These are phyloP conservation scores for Cactoblastis cactorum DNA, from an alignment of 2,888 invertebrate genomes.

Conservation along the genomic window DNA sequence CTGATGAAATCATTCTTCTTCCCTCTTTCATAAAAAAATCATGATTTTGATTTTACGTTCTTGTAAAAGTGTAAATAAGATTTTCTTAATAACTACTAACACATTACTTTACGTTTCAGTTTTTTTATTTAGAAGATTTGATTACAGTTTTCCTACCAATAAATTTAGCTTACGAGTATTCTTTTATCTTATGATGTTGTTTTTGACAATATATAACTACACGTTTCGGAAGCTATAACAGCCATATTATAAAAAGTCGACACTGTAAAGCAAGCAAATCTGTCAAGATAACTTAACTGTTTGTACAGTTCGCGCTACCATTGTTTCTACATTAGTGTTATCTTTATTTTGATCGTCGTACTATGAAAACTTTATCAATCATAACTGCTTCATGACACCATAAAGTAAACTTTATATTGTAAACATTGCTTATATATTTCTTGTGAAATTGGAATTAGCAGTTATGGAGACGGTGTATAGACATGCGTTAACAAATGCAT, in stretches of 20 bases:
- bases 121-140: too few species aligned
- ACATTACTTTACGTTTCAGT: too few species aligned
- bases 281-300: constrained; percentile 70
- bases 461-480: background rate
- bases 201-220: constrained; percentile 35
- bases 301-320: constrained; percentile 50
- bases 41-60: too few species aligned
- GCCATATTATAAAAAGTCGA: constrained; percentile 35
- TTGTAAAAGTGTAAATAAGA: too few species aligned
- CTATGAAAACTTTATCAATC: constrained; percentile 26
- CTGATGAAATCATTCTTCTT: too few species aligned
- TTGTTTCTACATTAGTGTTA: constrained; percentile 43
- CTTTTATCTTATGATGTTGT: background rate
- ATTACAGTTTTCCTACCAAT: background rate
- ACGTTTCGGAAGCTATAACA: constrained; percentile 60
- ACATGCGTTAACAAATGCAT: background rate
- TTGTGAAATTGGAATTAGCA: background rate
- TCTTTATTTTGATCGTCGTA: constrained; percentile 33
- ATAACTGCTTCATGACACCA: constrained; percentile 8
- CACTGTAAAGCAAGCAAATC: constrained; percentile 55
- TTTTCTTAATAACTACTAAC: too few species aligned
- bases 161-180: background rate
- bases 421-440: constrained; percentile 11
- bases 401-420: constrained; percentile 9
- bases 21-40: too few species aligned